phyloP scores from a whole-genome alignment of 2,888 invertebrate genomes.

The Furcula furcula region DNA sequence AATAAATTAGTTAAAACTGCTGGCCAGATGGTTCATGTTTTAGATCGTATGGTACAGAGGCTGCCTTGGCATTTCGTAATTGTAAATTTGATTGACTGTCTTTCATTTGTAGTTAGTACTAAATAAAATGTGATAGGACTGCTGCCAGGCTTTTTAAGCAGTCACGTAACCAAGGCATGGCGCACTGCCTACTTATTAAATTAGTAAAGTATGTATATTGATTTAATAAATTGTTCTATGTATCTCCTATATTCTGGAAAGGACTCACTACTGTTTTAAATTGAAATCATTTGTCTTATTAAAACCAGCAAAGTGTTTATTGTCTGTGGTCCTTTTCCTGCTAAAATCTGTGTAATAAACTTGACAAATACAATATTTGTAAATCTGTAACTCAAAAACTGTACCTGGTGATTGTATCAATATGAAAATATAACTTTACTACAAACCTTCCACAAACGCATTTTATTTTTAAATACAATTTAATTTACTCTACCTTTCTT shows the following conservation, averaged over 20 bases:
- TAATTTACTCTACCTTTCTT: too few relatives aligned
- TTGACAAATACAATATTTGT: constrained; percentile 68
- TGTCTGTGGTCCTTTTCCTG: constrained; percentile 51
- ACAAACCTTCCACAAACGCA: constrained; percentile 71
- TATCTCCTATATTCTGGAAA: constrained; percentile 45
- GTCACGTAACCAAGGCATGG: too few relatives aligned
- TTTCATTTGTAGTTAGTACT: constrained; percentile 55
- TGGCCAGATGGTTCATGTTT: constrained; percentile 43
- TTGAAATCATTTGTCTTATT: constrained; percentile 49
- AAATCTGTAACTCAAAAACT: constrained; percentile 71
- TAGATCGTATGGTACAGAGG: constrained; percentile 20
- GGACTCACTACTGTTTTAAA: constrained; percentile 48
- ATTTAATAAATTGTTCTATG: constrained; percentile 50
- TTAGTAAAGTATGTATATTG: constrained; percentile 42
- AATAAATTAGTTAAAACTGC: constrained; percentile 38
- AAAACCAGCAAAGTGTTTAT: constrained; percentile 44
- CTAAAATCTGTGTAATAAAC: constrained; percentile 48
- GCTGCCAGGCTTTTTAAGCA: constrained; percentile 48
- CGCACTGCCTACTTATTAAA: too few relatives aligned
- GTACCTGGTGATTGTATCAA: constrained; percentile 80
- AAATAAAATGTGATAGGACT: constrained; percentile 69
- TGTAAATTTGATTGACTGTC: constrained; percentile 65
- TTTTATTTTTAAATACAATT: constrained; percentile 47
- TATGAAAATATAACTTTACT: constrained; percentile 80
- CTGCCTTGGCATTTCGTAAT: constrained; percentile 33